phyloP scores from a whole-genome alignment of 2,113 vertebrate genomes.

The Columba janthina region DNA sequence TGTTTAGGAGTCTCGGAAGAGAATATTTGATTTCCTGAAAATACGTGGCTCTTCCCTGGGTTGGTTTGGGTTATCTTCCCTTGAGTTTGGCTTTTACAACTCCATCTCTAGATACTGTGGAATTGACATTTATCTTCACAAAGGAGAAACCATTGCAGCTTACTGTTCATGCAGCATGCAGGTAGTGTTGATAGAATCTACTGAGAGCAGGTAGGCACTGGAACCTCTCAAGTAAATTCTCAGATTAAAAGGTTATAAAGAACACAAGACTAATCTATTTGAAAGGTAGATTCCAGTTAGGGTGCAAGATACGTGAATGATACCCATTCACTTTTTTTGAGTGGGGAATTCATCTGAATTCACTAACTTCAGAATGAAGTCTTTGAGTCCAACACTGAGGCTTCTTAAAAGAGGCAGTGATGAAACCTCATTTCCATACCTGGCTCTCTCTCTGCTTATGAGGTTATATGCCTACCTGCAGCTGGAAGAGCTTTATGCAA shows the following conservation, averaged over 20 bases:
- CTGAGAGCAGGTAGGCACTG: not conserved
- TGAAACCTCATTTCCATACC: conserved; percentile 50
- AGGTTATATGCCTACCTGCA: conserved; percentile 1
- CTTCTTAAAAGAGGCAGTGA: conserved; percentile 30
- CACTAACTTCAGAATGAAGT: conserved; percentile 6
- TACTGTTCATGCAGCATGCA: not conserved
- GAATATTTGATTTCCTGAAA: not conserved
- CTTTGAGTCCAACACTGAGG: not conserved
- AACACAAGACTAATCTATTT: not conserved
- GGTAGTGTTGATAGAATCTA: not conserved
- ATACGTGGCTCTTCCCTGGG: not conserved
- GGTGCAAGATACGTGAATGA: not conserved
- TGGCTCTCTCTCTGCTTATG: not conserved
- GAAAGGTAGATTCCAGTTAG: not conserved
- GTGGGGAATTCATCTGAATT: not conserved
- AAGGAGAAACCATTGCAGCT: not conserved
- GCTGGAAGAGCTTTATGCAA: not conserved
- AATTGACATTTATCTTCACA: not conserved
- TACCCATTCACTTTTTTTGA: not conserved
- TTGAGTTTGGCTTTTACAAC: not conserved
- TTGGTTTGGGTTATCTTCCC: not conserved
- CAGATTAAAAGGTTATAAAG: not conserved
- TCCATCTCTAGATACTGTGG: not conserved
- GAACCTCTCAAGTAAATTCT: not conserved
- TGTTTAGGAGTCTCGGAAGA: not conserved